Conservation (phyloP, 2,113 vertebrate species). For the Reinhardtius hippoglossoides region DNA sequence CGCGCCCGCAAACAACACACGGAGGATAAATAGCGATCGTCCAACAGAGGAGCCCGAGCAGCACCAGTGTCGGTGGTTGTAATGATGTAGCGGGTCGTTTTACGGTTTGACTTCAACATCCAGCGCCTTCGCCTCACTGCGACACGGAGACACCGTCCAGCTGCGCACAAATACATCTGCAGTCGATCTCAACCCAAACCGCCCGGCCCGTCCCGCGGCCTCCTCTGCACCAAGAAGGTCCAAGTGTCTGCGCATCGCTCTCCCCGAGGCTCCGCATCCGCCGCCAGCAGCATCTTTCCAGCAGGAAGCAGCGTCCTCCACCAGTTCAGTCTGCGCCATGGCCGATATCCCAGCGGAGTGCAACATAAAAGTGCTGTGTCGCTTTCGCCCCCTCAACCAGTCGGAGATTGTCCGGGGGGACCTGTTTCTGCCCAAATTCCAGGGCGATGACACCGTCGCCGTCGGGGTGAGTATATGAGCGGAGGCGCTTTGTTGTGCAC, state of each 20-base stretch:
- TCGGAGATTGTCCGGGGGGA: slow-evolving; percentile 88
- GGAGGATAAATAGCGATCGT: neutral
- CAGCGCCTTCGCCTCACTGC: slow-evolving; percentile 64
- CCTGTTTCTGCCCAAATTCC: slow-evolving; percentile 87
- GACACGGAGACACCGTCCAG: slow-evolving; percentile 60
- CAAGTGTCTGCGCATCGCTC: neutral
- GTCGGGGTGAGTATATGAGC: slow-evolving; percentile 83
- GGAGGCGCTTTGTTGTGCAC: slow-evolving; percentile 63
- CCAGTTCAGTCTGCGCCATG: slow-evolving; percentile 81
- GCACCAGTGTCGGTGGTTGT: neutral
- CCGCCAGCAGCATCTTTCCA: slow-evolving; percentile 37
- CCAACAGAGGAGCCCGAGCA: neutral
- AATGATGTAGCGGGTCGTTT: slow-evolving; percentile 71
- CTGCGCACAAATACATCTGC: slow-evolving; percentile 46
- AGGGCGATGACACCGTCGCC: slow-evolving; percentile 87
- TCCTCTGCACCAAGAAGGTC: slow-evolving; percentile 17
- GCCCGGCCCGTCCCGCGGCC: neutral
- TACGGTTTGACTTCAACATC: slow-evolving; percentile 50
- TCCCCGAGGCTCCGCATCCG: slow-evolving; percentile 23
- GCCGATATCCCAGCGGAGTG: slow-evolving; percentile 86
- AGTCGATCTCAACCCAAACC: slow-evolving; percentile 1
- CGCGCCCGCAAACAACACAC: slow-evolving; percentile 35
- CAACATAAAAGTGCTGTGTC: slow-evolving; percentile 91
- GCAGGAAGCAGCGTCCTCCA: slow-evolving; percentile 49
- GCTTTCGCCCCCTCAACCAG: slow-evolving; percentile 90